Base-by-base conservation (phyloP, 2,888 invertebrate species). In the Hirtodrosophila duncani region DNA sequence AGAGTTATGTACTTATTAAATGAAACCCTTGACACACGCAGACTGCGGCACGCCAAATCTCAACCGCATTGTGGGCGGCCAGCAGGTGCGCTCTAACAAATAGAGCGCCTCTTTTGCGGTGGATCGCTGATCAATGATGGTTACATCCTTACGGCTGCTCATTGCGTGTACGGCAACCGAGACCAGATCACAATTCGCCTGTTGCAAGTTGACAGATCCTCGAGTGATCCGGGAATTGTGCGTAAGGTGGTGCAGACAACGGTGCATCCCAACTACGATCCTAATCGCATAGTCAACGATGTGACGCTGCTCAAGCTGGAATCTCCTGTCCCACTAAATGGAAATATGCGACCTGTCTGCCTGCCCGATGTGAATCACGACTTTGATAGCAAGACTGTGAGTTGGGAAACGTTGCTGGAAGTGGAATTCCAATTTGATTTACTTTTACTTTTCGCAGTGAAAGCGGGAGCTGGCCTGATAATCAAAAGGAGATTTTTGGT, bases 51-150 rank as follows among this genome's bases (percentile, higher is more conserved):
- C 82, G 5, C 85, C 83, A 6, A 86, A 85, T 66, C 69, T 69
- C 33, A 84, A 86, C 50, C 81, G 86, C 34, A 86, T 86, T 69
- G 75, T 86, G 50, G 86, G 86, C 43, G 86, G 86, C 10, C 78
- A 78, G 31, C 79, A 82, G 55, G 85, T 86, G 46, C 83, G 82
- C 21, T 65, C 69, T 36, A 86, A 86, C 46, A 86, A 86, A 45
- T 86, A 85, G 63, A 72, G 3, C 81, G 85, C 20, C 82, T 86
- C 9, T 86, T 85, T 68, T 86, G 86, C 46, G 86, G 86, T 20
- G 86, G 85, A 20, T 70, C 85, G 4, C 53, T 86, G 57, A 86
- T 86, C 63, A 86, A 84, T 38, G 85, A 86, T 77, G 84, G 82
- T n/a, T 85, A 85, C 51, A 77, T 86, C 34, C 43, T 86, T 39